Evolutionary conservation across 1,140 invertebrate species (phyloP).

Genomic region (Pinna nobilis): DNA sequence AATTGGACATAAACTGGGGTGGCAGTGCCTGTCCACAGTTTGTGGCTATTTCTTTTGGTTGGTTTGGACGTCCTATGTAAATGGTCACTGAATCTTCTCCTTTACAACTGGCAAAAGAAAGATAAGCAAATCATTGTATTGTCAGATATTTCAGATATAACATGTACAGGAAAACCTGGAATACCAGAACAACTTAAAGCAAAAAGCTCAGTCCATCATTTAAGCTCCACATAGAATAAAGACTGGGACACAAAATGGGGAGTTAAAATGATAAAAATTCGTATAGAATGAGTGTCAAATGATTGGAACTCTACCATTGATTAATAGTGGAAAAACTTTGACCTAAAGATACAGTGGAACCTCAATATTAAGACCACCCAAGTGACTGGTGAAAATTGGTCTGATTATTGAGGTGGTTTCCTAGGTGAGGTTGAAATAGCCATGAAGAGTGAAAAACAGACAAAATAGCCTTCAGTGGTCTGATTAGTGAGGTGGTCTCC

Average conservation of each 20-base stretch:
- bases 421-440: no score
- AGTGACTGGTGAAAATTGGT: no score
- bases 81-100: neutral
- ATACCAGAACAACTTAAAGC: no score
- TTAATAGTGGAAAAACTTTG: neutral
- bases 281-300: neutral
- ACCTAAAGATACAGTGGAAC: no score
- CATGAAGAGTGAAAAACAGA: no score
- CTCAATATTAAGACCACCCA: no score
- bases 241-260: neutral
- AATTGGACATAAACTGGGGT: neutral
- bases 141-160: no score
- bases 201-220: neutral
- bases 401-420: no score
- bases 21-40: neutral
- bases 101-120: neutral
- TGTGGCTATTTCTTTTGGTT: neutral
- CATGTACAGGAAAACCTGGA: no score
- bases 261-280: neutral
- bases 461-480: neutral
- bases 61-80: neutral
- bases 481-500: no score
- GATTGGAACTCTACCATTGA: neutral
- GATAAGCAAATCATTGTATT: neutral
- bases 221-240: neutral